Base-by-base conservation (phyloP, 2,888 invertebrate species). In the Lasius platythorax region DNA sequence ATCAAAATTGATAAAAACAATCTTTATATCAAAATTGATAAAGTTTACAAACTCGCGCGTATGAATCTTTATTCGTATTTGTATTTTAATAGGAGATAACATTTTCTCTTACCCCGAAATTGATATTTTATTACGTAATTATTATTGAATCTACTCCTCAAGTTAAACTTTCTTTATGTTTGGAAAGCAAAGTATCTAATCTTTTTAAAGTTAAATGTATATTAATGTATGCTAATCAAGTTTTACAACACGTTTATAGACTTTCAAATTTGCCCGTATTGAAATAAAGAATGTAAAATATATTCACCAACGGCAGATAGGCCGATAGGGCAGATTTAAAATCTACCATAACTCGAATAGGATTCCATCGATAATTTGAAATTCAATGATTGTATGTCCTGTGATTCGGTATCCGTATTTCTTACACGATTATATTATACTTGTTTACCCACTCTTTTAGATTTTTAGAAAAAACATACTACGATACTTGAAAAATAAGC, bases 81-180 rank as follows among this genome's bases (percentile, higher is more conserved):
- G 40, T 6, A 1, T 75, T 18, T 53, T 76, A 76, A 66, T 37
- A 63, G 15, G 15, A 63, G 30, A 30, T 63, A 75, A 40, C 37
- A 76, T 28, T 46, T 46, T 66, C 37, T 50, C 50, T 64, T 64
- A 75, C 50, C 50, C 18, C 64, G 8, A 66, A n/a, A 2, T 3
- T 66, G 66, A 53, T 76, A 53, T 53, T 56, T 76, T 53, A 76
- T 76, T 66, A 28, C 28, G 18, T 33, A 64, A 37, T 64, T 64
- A 64, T n/a, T 64, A 11, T n/a, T 53, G 53, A 43, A 66, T 66
- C 50, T 76, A 23, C 37, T 28, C 37, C 40, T 40, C n/a, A 28
- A 66, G 18, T 12, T 23, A 53, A 76, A 76, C 53, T 76, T 76
- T 53, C 37, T 66, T 76, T 18, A 18, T 63, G 33, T 43, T 75